These are phyloP conservation scores for Pleuronectes platessa DNA, from an alignment of 2,113 vertebrate genomes.

Conservation along the genomic window DNA sequence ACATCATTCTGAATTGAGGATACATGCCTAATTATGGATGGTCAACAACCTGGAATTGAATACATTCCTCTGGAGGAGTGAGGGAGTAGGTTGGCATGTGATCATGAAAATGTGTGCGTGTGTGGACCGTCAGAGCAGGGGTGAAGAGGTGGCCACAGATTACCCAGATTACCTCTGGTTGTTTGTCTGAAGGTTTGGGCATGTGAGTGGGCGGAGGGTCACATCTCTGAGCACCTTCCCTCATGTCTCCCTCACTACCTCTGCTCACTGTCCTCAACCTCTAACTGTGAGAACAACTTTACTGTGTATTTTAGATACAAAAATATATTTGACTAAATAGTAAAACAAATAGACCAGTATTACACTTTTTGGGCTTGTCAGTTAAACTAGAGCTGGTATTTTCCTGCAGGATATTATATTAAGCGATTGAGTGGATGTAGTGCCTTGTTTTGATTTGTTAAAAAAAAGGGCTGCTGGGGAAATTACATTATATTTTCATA, in stretches of 20 bases:
- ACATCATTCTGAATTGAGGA: conserved; percentile 13
- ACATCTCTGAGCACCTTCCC: not conserved
- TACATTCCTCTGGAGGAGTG: conserved; percentile 42
- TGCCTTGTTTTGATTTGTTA: not conserved
- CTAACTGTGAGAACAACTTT: not conserved
- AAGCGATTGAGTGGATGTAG: not conserved
- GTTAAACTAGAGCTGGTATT: not conserved
- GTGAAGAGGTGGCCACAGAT: conserved; percentile 57
- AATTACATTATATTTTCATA: not conserved
- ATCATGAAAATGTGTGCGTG: conserved; percentile 36
- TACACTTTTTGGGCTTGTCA: too few relatives aligned
- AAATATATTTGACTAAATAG: not conserved
- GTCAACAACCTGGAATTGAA: conserved; percentile 64
- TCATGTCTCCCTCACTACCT: not conserved
- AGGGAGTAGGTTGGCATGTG: conserved; percentile 55
- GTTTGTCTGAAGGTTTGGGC: conserved; percentile 46
- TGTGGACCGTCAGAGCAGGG: conserved; percentile 27
- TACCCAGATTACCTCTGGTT: conserved; percentile 54
- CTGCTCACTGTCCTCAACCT: not conserved
- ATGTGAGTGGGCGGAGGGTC: conserved; percentile 6
- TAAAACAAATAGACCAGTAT: not conserved
- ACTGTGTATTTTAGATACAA: not conserved
- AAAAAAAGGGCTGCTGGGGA: not conserved
- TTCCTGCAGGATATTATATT: not conserved
- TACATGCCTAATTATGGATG: conserved; percentile 66